Base-by-base conservation (phyloP, 2,113 vertebrate species). In the Euleptes europaea region DNA sequence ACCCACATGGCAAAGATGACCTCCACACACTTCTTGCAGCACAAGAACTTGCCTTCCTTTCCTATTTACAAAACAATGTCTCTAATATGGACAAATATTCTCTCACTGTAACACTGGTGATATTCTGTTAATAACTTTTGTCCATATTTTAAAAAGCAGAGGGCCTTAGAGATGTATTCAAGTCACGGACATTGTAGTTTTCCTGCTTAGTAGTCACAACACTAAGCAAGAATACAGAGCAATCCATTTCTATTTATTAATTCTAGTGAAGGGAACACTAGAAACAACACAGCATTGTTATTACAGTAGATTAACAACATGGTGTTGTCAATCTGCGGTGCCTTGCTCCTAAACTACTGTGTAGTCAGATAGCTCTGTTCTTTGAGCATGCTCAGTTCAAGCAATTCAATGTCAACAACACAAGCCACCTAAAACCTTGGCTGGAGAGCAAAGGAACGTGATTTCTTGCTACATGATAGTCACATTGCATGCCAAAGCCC, bases 371-470 rank as follows among this genome's bases (percentile, higher is more conserved):
- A 90, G 77, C 91, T 80, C 28, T 13, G 65, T 80, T 84, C 73
- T 33, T 84, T 0, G 0, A 71, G 88, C 82, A 90, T 86, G 88
- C 1, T 6, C 88, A 85, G 87, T 87, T 86, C 85, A 83, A 90
- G 83, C 92, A 88, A 91, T 92, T 96, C 84, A 92, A 88, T 70
- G 84, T 91, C 95, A 93, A 95, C 92, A 91, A 83, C 94, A 95
- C 91, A 93, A 88, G 67, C 73, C 85, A 40, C 78, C 86, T 85
- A 78, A 92, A 90, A 89, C 82, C 88, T 94, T 92, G 90, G 93
- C 82, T 91, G 83, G 73, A 66, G 42, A 89, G 66, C 78, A 83
- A 82, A 90, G 75, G 49, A 91, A 69, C 13, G 0, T 86, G 75
- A 72, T 54, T 82, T 63, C 73, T 83, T 65, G 72, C 87, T 85